These are phyloP conservation scores for Netelia inedita DNA, from an alignment of 2,888 invertebrate species.

Conservation along the genomic window DNA sequence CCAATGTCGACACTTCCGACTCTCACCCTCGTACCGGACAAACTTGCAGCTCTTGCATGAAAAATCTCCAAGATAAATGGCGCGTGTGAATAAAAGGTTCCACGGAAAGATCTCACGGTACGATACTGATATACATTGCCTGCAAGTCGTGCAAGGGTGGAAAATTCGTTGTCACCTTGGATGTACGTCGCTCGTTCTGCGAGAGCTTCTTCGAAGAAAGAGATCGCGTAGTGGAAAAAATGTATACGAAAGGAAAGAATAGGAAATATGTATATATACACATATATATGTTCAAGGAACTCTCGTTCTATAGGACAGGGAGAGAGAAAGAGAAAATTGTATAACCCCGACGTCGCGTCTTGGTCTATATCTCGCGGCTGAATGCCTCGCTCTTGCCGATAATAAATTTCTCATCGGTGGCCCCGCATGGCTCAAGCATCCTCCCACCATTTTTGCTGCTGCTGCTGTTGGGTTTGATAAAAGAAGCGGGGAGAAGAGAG, in stretches of 20 bases:
- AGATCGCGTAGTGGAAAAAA: slow-evolving; percentile 7
- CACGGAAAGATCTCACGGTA: not conserved
- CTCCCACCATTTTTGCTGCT: not conserved
- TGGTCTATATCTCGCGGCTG: slow-evolving; percentile 49
- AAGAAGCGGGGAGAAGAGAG: slow-evolving; percentile 26
- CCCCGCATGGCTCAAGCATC: slow-evolving; percentile 6
- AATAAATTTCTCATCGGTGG: slow-evolving; percentile 65
- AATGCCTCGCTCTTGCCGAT: slow-evolving; percentile 58
- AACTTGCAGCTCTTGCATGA: no score
- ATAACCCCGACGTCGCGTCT: slow-evolving; percentile 16
- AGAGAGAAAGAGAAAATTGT: slow-evolving; percentile 37
- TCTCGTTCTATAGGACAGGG: not conserved
- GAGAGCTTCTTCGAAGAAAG: slow-evolving; percentile 10
- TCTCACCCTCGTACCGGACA: no score
- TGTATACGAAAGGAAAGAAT: slow-evolving; percentile 11
- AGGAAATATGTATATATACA: not conserved
- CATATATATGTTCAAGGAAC: not conserved
- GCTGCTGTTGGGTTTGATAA: slow-evolving; percentile 49
- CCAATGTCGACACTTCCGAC: no score
- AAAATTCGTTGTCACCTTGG: slow-evolving; percentile 42
- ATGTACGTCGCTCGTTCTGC: slow-evolving; percentile 13
- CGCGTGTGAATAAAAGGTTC: slow-evolving; percentile 16
- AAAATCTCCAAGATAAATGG: slow-evolving; percentile 1
- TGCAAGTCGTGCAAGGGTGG: slow-evolving; percentile 11
- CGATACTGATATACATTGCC: not conserved